Percentiles rank a stretch among this genome's conserved stretches.
phyloP scores from a whole-genome alignment of 2,888 invertebrate genomes.

The Cenopis cana region DNA sequence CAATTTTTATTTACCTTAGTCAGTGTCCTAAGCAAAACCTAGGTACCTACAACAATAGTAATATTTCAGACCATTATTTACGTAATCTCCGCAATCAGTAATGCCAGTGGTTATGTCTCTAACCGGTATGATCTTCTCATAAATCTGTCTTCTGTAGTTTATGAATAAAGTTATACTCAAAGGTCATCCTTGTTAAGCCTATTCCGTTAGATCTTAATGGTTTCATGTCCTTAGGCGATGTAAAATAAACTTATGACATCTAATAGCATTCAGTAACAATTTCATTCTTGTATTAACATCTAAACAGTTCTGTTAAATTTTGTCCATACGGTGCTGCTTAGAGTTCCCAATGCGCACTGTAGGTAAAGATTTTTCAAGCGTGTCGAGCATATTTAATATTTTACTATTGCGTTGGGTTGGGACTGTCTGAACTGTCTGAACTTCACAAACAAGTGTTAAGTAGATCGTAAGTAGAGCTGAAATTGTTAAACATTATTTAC shows the following conservation, averaged over 20 bases:
- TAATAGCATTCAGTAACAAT: not conserved
- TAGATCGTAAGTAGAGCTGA: slow-evolving; percentile 7
- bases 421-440: no score
- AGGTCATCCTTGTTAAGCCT: slow-evolving; percentile 31
- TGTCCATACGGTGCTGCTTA: not conserved
- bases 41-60: not conserved
- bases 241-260: slow-evolving; percentile 4
- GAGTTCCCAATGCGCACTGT: no score
- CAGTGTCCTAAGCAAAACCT: slow-evolving; percentile 2
- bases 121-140: slow-evolving; percentile 23
- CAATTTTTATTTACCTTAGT: no score
- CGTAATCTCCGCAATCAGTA: slow-evolving; percentile 9
- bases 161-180: not conserved
- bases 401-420: no score
- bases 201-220: slow-evolving; percentile 3
- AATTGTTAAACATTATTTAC: slow-evolving; percentile 7
- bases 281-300: no score
- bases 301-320: no score
- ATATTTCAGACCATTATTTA: slow-evolving; percentile 3
- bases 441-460: slow-evolving; percentile 21
- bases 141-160: slow-evolving; percentile 25
- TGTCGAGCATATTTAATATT: no score
- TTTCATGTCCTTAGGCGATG: slow-evolving; percentile 3
- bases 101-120: slow-evolving; percentile 9
- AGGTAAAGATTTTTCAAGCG: no score